Percentiles rank a stretch among this genome's conserved stretches.
phyloP scores from a whole-genome alignment of 2,888 invertebrate species.

The Lapara coniferarum region DNA sequence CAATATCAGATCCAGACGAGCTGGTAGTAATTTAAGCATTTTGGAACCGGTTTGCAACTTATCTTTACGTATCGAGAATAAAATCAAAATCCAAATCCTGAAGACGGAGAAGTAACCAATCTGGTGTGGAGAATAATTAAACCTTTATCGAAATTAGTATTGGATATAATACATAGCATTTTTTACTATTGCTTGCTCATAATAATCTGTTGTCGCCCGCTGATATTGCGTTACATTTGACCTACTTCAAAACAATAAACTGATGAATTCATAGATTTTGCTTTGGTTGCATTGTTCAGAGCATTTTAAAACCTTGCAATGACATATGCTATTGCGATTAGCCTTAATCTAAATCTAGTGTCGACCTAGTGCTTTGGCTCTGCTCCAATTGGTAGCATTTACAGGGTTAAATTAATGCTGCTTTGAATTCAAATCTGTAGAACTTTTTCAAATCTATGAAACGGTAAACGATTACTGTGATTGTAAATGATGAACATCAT shows the following conservation, averaged over 20 bases:
- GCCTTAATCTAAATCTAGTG: constrained; percentile 13
- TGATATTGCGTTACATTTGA: neutral
- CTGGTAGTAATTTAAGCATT: neutral
- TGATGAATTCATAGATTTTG: constrained; percentile 7
- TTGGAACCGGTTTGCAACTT: too few relatives aligned
- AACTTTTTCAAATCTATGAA: neutral
- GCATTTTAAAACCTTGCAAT: neutral
- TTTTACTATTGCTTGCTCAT: too few relatives aligned
- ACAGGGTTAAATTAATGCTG: neutral
- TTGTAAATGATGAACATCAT: too few relatives aligned
- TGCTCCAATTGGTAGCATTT: neutral
- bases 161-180: too few relatives aligned
- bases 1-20: neutral
- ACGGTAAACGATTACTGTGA: neutral
- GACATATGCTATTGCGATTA: neutral
- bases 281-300: neutral
- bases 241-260: neutral
- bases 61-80: too few relatives aligned
- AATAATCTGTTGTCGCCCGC: neutral
- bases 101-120: too few relatives aligned
- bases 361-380: constrained; percentile 13
- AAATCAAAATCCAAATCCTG: too few relatives aligned
- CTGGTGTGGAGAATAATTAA: too few relatives aligned
- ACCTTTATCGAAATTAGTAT: too few relatives aligned
- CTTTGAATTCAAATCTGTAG: neutral